Percentiles rank a stretch among this genome's conserved stretches.
Conservation (phyloP, 2,113 vertebrate species). For the Kryptolebias marmoratus region DNA sequence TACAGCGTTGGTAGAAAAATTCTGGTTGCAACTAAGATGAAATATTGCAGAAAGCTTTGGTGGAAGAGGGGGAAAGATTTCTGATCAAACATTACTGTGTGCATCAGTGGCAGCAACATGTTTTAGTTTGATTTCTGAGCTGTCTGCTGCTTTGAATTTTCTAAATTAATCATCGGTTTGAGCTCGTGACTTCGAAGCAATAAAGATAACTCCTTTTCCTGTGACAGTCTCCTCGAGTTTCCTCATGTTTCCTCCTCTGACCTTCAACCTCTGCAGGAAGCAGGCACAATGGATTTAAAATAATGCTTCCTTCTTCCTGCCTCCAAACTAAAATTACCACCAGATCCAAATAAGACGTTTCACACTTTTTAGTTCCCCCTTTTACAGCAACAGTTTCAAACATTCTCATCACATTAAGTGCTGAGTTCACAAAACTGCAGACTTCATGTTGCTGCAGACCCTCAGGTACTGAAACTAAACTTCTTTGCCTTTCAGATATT, state of each 20-base stretch:
- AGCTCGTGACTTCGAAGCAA: not conserved
- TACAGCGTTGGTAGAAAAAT: too few relatives aligned
- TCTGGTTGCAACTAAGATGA: too few relatives aligned
- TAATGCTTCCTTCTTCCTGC: conserved; percentile 60
- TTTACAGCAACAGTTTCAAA: not conserved
- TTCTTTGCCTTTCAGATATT: not conserved
- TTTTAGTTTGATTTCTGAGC: too few relatives aligned
- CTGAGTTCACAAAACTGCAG: not conserved
- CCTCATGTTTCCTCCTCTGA: conserved; percentile 37
- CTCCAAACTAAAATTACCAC: conserved; percentile 52
- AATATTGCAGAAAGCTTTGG: too few relatives aligned
- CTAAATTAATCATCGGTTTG: not conserved
- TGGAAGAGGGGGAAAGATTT: too few relatives aligned
- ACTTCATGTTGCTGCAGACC: not conserved
- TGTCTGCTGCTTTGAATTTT: not conserved
- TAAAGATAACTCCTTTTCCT: conserved; percentile 9
- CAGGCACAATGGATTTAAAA: conserved; percentile 68
- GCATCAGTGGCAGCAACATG: too few relatives aligned
- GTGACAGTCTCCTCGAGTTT: conserved; percentile 14
- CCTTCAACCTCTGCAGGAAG: conserved; percentile 57
- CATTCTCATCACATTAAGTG: not conserved
- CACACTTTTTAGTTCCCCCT: not conserved
- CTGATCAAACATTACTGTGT: too few relatives aligned
- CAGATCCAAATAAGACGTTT: conserved; percentile 12
- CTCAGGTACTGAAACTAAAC: not conserved